Percentiles rank a stretch among this genome's conserved stretches.
Evolutionary conservation across 2,888 invertebrate genomes (phyloP).

Genomic region (Bombylius major): DNA sequence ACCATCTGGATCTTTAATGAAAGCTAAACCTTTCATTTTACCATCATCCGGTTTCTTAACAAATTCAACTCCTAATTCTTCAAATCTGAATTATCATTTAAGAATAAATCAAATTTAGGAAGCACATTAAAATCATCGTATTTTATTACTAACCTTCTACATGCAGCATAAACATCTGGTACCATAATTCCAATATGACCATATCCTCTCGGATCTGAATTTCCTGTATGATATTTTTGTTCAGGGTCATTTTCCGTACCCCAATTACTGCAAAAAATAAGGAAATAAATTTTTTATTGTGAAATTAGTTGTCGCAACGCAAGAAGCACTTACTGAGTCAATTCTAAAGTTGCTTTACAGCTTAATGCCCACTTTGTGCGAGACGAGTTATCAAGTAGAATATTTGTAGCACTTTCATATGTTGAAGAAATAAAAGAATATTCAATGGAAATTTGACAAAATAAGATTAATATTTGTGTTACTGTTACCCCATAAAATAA

Average conservation of each 20-base stretch:
- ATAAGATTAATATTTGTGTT: no score
- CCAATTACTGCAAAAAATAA: conserved; percentile 67
- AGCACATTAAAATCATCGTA: not conserved
- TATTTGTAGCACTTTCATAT: conserved; percentile 61
- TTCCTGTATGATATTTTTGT: conserved; percentile 78
- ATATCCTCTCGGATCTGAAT: conserved; percentile 77
- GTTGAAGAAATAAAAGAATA: conserved; percentile 14
- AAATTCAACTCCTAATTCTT: conserved; percentile 74
- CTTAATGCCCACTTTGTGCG: conserved; percentile 65
- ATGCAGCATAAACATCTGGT: conserved; percentile 77
- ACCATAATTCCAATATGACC: conserved; percentile 90
- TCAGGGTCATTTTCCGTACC: conserved; percentile 76
- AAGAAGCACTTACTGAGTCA: conserved; percentile 71
- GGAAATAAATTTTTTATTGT: not conserved
- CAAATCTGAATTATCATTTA: conserved; percentile 43
- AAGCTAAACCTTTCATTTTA: conserved; percentile 87
- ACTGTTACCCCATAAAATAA: conserved; percentile 77
- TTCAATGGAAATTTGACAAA: not conserved
- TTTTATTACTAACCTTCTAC: conserved; percentile 40
- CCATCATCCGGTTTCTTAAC: conserved; percentile 83
- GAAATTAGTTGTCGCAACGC: not conserved
- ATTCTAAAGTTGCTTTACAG: conserved; percentile 75
- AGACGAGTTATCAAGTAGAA: conserved; percentile 58
- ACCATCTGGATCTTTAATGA: conserved; percentile 91
- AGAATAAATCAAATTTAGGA: not conserved